Evolutionary conservation across 2,888 invertebrate genomes (phyloP).

Genomic region (Hydropsyche betteni): DNA sequence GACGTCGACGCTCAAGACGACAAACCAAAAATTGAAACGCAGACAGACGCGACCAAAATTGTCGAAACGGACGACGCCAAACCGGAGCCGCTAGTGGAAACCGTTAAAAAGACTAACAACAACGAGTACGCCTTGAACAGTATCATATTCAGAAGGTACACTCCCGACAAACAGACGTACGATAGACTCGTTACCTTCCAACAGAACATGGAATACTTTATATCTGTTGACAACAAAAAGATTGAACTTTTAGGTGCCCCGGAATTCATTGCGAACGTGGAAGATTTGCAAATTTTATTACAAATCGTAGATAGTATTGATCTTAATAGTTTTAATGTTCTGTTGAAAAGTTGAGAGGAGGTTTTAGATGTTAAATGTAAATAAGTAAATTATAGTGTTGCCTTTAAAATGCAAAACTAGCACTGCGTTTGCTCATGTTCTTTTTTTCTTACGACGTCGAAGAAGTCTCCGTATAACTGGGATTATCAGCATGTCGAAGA

Average conservation of each 20-base stretch:
- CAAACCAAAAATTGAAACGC: neutral
- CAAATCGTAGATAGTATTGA: slow-evolving; percentile 65
- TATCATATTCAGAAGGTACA: slow-evolving; percentile 47
- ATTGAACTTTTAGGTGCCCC: slow-evolving; percentile 64
- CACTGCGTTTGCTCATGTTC: no score
- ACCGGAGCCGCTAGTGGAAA: neutral
- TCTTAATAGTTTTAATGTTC: slow-evolving; percentile 61
- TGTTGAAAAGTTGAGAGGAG: slow-evolving; percentile 50
- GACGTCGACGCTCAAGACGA: slow-evolving; percentile 1
- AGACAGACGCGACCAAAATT: neutral
- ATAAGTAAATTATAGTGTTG: no score
- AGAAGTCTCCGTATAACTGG: no score
- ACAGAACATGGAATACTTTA: slow-evolving; percentile 61
- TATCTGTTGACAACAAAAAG: slow-evolving; percentile 61
- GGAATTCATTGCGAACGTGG: slow-evolving; percentile 61
- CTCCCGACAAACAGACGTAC: slow-evolving; percentile 45
- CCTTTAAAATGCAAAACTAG: no score
- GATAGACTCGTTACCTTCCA: slow-evolving; percentile 60
- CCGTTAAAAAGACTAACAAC: neutral
- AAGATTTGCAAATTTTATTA: slow-evolving; percentile 63
- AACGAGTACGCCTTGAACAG: slow-evolving; percentile 41
- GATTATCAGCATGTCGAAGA: no score
- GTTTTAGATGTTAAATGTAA: neutral
- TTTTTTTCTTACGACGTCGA: no score
- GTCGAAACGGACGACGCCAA: neutral